Conservation (phyloP, 2,888 invertebrate genomes). For the Drosophila dives region DNA sequence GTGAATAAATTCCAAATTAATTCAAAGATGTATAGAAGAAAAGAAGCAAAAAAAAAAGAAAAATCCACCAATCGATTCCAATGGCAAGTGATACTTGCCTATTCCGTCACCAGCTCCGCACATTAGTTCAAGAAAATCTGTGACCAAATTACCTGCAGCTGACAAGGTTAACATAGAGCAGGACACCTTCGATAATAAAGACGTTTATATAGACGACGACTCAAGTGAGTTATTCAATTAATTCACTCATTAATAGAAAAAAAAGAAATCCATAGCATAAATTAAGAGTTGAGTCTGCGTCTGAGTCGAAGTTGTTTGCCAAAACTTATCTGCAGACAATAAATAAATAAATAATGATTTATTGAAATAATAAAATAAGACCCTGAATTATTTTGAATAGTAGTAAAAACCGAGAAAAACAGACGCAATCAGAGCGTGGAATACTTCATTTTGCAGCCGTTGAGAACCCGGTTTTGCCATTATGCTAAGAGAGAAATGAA, state of each 20-base stretch:
- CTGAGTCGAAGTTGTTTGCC: neutral
- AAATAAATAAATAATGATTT: neutral
- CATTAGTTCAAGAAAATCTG: neutral
- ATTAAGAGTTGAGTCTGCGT: neutral
- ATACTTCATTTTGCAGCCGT: neutral
- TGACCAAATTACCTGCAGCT: neutral
- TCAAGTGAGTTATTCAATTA: neutral
- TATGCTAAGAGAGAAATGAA: neutral
- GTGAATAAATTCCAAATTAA: conserved; percentile 1
- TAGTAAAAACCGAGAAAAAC: neutral
- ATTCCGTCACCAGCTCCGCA: neutral
- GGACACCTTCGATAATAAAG: neutral
- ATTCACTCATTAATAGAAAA: too few species aligned
- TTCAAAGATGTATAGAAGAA: neutral
- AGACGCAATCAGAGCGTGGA: neutral
- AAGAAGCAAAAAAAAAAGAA: neutral
- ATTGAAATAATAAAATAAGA: neutral
- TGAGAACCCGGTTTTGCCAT: too few species aligned
- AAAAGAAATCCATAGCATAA: neutral
- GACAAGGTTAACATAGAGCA: neutral
- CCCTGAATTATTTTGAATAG: neutral
- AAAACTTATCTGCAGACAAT: neutral
- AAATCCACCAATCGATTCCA: neutral
- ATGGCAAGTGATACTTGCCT: neutral
- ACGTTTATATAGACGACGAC: neutral